These are phyloP conservation scores for Andrena minutula DNA, from an alignment of 2,888 invertebrate species.

Conservation along the genomic window DNA sequence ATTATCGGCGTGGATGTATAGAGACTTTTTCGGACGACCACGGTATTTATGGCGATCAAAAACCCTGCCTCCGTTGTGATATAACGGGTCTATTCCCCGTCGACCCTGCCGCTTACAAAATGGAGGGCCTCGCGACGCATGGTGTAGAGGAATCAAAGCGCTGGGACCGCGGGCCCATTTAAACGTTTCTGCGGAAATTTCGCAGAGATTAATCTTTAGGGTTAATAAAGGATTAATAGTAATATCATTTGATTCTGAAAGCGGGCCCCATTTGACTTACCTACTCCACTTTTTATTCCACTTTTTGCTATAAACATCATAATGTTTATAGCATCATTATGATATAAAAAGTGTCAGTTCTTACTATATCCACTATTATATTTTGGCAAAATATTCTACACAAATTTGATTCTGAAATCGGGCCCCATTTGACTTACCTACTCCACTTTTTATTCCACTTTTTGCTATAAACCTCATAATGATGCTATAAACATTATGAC, in stretches of 20 bases:
- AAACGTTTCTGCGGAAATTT: conserved; percentile 14
- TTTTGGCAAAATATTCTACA: no score
- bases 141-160: background rate
- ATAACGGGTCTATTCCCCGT: conserved; percentile 51
- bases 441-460: background rate
- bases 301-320: no score
- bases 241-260: background rate
- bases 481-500: no score
- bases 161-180: background rate
- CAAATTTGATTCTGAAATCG: no score
- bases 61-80: conserved; percentile 37
- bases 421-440: background rate
- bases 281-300: no score
- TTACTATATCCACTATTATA: no score
- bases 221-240: background rate
- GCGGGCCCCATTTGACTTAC: no score
- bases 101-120: conserved; percentile 35
- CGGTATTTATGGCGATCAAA: conserved; percentile 67
- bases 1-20: conserved; percentile 66
- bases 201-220: conserved; percentile 17
- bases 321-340: no score
- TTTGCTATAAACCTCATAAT: background rate
- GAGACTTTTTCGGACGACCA: conserved; percentile 53
- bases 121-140: conserved; percentile 4
- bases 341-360: no score